A percentile compares a stretch with the other conserved stretches of the same genome.
These are phyloP conservation scores for Bubo blakistoni DNA, from an alignment of 2,113 vertebrate species.

Conservation along the genomic window DNA sequence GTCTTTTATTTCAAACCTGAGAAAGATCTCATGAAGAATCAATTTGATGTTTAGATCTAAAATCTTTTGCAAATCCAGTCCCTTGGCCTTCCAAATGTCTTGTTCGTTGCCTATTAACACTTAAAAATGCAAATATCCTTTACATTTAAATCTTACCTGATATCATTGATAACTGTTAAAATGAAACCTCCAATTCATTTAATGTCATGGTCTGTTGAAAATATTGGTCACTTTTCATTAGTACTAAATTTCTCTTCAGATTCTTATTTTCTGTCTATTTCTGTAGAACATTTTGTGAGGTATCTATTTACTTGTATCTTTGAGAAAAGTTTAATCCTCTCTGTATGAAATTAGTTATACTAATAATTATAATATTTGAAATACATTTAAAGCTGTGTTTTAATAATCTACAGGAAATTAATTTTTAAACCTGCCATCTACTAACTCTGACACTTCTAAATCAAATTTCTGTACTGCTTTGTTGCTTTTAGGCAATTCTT, in stretches of 20 bases:
- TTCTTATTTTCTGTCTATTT: not conserved
- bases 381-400: conserved; percentile 28
- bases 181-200: not conserved
- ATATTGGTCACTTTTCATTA: not conserved
- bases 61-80: not conserved
- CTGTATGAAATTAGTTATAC: conserved; percentile 12
- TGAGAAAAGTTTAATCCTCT: conserved; percentile 12
- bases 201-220: not conserved
- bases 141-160: not conserved
- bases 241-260: not conserved
- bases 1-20: not conserved
- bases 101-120: not conserved
- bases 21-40: not conserved
- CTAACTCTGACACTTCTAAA: not conserved
- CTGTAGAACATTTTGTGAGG: not conserved
- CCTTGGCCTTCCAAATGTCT: not conserved
- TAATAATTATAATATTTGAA: conserved; percentile 20
- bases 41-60: not conserved
- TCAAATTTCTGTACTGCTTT: not conserved
- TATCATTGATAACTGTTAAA: not conserved
- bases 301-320: not conserved
- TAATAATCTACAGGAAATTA: not conserved
- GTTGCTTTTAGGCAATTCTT: conserved; percentile 18
- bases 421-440: not conserved
- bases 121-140: not conserved